phyloP scores from a whole-genome alignment of 2,797 vertebrate species.

The Esox masquinongy region DNA sequence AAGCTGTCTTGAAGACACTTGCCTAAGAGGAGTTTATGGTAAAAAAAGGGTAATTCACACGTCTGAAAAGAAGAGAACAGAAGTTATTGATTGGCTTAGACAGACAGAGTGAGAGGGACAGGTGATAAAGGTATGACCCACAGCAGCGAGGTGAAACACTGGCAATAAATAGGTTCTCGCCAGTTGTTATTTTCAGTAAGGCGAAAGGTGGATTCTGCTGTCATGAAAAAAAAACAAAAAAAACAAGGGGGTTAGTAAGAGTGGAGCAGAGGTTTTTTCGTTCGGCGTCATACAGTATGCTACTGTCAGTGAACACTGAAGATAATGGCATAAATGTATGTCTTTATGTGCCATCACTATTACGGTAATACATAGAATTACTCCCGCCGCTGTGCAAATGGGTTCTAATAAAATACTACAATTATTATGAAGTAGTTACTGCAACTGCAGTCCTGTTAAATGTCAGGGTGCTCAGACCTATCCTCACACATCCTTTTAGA shows the following conservation, averaged over 20 bases:
- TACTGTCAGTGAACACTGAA: not conserved
- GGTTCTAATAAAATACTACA: not conserved
- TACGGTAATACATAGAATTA: not conserved
- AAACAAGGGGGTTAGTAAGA: conserved; percentile 33
- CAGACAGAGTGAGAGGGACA: conserved; percentile 37
- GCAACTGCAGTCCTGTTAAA: not conserved
- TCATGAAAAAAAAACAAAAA: conserved; percentile 31
- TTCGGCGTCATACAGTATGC: not conserved
- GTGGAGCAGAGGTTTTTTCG: not conserved
- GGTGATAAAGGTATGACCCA: conserved; percentile 48
- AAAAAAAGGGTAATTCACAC: conserved; percentile 55
- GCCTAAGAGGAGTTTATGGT: conserved; percentile 34
- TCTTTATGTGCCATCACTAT: conserved; percentile 2
- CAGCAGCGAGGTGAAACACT: conserved; percentile 53
- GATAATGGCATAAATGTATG: not conserved
- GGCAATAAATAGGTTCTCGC: conserved; percentile 47
- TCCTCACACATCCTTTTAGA: not conserved
- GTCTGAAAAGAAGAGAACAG: conserved; percentile 31
- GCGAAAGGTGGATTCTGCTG: conserved; percentile 41
- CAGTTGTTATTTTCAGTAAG: conserved; percentile 34
- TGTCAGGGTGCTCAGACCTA: not conserved
- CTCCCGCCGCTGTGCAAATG: not conserved
- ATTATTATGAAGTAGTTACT: not conserved
- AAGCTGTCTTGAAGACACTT: conserved; percentile 52
- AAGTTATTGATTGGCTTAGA: conserved; percentile 35